Evolutionary conservation across 1,140 invertebrate genomes (phyloP), one percentile per base, ranked within the genome.

Genomic region (Odontomachus brunneus): DNA sequence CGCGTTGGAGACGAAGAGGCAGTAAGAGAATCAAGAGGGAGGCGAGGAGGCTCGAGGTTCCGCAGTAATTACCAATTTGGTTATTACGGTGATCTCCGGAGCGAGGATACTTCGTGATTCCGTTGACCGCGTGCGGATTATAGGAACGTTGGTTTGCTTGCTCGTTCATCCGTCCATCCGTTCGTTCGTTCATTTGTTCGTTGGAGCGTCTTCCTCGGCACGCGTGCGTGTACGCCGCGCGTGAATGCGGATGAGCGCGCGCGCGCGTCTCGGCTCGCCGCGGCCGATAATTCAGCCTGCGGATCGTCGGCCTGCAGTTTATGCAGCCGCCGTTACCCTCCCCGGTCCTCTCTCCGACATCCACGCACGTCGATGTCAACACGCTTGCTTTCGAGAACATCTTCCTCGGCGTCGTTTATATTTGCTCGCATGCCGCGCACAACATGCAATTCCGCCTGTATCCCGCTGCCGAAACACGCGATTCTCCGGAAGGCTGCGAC

Each of bases 11-110:
- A n/a, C 33, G 19, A 62, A 67, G 19, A 15, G 22, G 12, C 66
- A 44, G 59, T 62, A 74, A 57, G 65, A 84, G 62, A 59, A 51
- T 57, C 55, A 5, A 33, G 24, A 69, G 49, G 57, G 53, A 57
- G 73, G 29, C 11, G 69, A 29, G 49, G 22, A 51, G 60, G 73
- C 71, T 74, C 73, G 84, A 62, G 76, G 63, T 88, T 87, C 83
- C 60, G 76, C 80, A 81, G 89, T 89, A 91, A 91, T 91, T 88
- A 90, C 86, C 86, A 87, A 90, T 90, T 86, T 87, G 80, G 84
- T 87, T 89, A 90, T 90, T 87, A 91, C 73, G 75, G 84, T 90
- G 84, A 91, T 90, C 80, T 76, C 44, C 83, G 67, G 1, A 53
- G 69, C 9, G 78, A 89, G 87, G 84, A 65, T 88, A 84, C 67